Percentiles rank a stretch among this genome's conserved stretches.
Conservation (phyloP, 2,888 invertebrate species). For the Pomacea canaliculata region DNA sequence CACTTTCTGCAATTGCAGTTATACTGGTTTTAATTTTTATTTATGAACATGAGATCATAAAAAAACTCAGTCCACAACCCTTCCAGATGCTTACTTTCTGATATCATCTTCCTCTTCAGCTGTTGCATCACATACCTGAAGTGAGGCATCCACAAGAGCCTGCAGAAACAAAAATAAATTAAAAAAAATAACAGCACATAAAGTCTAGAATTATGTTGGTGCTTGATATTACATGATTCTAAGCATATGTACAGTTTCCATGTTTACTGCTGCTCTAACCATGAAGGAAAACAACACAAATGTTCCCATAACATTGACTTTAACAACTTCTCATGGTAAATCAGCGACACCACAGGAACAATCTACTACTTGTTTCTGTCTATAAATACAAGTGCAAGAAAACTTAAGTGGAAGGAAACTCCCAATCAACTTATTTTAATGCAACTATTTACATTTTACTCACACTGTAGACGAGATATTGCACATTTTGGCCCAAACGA, state of each 20-base stretch:
- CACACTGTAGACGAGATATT: constrained; percentile 60
- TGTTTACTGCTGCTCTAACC: too few relatives aligned
- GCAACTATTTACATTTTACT: constrained; percentile 31
- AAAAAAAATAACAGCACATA: not conserved
- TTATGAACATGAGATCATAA: not conserved
- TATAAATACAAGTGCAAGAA: too few relatives aligned
- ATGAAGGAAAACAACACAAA: not conserved
- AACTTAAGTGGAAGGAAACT: too few relatives aligned
- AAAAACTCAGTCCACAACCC: too few relatives aligned
- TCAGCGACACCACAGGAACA: too few relatives aligned
- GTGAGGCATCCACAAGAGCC: constrained; percentile 54
- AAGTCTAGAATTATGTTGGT: not conserved
- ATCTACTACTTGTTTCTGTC: too few relatives aligned
- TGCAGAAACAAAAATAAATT: constrained; percentile 27
- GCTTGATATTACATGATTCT: too few relatives aligned
- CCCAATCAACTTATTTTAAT: too few relatives aligned
- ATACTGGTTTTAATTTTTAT: not conserved
- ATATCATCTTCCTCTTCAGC: constrained; percentile 52
- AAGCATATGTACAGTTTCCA: too few relatives aligned
- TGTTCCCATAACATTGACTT: not conserved
- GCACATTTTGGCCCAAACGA: constrained; percentile 49
- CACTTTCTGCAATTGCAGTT: not conserved
- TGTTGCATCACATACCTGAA: constrained; percentile 50
- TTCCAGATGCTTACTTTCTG: constrained; percentile 42
- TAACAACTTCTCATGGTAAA: not conserved